A percentile compares a stretch with the other conserved stretches of the same genome.
Conservation (phyloP, 2,888 invertebrate species). For the Pachymerium ferrugineum region DNA sequence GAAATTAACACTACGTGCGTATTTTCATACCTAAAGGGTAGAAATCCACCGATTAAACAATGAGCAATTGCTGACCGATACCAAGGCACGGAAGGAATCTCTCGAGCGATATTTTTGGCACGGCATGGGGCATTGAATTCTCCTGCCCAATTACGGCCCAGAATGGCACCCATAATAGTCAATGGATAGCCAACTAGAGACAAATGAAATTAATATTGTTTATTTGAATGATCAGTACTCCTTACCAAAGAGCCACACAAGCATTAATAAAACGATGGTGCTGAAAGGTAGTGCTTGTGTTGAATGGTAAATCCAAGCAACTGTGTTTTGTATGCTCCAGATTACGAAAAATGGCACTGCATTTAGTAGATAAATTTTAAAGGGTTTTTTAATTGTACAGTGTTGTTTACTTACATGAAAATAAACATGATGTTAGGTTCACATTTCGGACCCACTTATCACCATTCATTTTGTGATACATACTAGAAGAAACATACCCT, state of each 20-base stretch:
- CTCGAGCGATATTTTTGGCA: slow-evolving; percentile 52
- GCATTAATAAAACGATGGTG: slow-evolving; percentile 50
- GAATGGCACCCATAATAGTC: slow-evolving; percentile 52
- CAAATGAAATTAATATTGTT: neutral
- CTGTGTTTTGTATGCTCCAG: slow-evolving; percentile 51
- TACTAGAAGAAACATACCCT: slow-evolving; percentile 51
- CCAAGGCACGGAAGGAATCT: slow-evolving; percentile 51
- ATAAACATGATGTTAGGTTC: slow-evolving; percentile 51
- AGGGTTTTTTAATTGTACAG: slow-evolving; percentile 45
- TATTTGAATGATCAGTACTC: neutral
- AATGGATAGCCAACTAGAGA: slow-evolving; percentile 52
- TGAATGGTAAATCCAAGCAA: slow-evolving; percentile 52
- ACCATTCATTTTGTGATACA: slow-evolving; percentile 50
- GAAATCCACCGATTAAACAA: slow-evolving; percentile 52
- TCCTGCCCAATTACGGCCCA: slow-evolving; percentile 50
- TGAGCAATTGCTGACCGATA: slow-evolving; percentile 49
- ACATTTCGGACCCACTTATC: slow-evolving; percentile 53
- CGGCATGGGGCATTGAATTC: slow-evolving; percentile 52
- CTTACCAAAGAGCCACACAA: slow-evolving; percentile 48
- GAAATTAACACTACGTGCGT: neutral
- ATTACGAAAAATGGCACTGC: slow-evolving; percentile 51
- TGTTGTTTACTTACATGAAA: slow-evolving; percentile 46
- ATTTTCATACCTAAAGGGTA: slow-evolving; percentile 51
- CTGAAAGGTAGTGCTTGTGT: slow-evolving; percentile 53
- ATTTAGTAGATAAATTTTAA: slow-evolving; percentile 37